Percentiles rank a stretch among this genome's conserved stretches.
These are phyloP conservation scores for Nothocercus nigrocapillus DNA, from an alignment of 2,113 vertebrate species.

Conservation along the genomic window DNA sequence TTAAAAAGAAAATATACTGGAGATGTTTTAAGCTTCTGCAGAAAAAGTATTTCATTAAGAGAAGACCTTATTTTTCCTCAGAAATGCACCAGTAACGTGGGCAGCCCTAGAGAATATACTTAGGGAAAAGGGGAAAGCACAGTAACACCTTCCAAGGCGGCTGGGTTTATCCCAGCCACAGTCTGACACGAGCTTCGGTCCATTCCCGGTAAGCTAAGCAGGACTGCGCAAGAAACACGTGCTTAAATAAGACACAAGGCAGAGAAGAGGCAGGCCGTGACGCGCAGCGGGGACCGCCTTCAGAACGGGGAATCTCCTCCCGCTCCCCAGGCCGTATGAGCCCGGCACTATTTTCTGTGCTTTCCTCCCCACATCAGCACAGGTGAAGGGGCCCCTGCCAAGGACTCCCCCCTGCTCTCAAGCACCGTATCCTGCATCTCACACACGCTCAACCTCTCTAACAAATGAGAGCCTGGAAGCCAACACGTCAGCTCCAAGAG, in stretches of 20 bases:
- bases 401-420: conserved; percentile 3
- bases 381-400: not conserved
- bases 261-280: not conserved
- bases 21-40: not conserved
- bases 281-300: not conserved
- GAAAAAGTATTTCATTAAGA: not conserved
- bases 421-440: not conserved
- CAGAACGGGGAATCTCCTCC: not conserved
- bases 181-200: not conserved
- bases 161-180: not conserved
- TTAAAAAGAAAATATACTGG: not conserved
- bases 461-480: not conserved
- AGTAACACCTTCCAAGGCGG: not conserved
- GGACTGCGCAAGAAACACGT: not conserved
- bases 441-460: not conserved
- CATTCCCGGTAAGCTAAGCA: not conserved
- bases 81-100: not conserved
- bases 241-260: not conserved
- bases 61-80: not conserved
- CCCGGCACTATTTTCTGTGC: not conserved
- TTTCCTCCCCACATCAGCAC: not conserved
- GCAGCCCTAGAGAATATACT: not conserved
- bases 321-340: fast-evolving
- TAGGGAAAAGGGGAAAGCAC: not conserved
- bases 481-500: not conserved